These are phyloP conservation scores for Xanthorhoe designata DNA, from an alignment of 2,888 invertebrate genomes.

Conservation along the genomic window DNA sequence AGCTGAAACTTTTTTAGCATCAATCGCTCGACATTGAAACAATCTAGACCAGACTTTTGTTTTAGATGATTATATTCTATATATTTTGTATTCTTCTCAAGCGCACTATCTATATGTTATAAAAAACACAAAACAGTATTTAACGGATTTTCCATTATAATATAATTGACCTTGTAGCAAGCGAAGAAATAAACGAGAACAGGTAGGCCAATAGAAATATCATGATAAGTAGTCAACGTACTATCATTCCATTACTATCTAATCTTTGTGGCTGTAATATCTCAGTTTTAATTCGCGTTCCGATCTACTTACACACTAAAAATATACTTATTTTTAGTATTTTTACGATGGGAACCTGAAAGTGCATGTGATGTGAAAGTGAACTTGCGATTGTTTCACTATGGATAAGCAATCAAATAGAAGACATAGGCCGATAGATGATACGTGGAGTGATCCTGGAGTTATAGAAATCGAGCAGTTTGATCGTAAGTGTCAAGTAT, in stretches of 20 bases:
- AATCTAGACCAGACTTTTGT: slow-evolving; percentile 31
- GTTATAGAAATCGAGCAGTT: slow-evolving; percentile 61
- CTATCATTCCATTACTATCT: slow-evolving; percentile 74
- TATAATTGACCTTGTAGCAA: slow-evolving; percentile 47
- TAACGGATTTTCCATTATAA: neutral
- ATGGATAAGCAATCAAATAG: slow-evolving; percentile 67
- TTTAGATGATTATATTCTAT: neutral
- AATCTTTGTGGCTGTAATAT: slow-evolving; percentile 71
- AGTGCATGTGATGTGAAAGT: slow-evolving; percentile 46
- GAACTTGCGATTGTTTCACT: slow-evolving; percentile 46
- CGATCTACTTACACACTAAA: slow-evolving; percentile 60
- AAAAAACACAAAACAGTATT: neutral
- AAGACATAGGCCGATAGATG: slow-evolving; percentile 74
- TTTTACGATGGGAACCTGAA: slow-evolving; percentile 49
- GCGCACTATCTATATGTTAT: no score
- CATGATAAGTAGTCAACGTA: slow-evolving; percentile 65
- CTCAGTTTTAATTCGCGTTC: slow-evolving; percentile 75
- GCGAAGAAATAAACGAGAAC: slow-evolving; percentile 51
- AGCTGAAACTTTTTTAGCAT: slow-evolving; percentile 54
- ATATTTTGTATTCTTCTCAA: neutral
- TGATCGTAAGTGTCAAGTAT: slow-evolving; percentile 61
- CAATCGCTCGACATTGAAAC: slow-evolving; percentile 43
- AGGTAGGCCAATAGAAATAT: slow-evolving; percentile 59
- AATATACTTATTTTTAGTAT: slow-evolving; percentile 41
- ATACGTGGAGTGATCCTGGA: slow-evolving; percentile 75